Percentiles rank a stretch among this genome's conserved stretches.
Conservation (phyloP, 2,797 vertebrate species). For the Scarus forsteni region DNA sequence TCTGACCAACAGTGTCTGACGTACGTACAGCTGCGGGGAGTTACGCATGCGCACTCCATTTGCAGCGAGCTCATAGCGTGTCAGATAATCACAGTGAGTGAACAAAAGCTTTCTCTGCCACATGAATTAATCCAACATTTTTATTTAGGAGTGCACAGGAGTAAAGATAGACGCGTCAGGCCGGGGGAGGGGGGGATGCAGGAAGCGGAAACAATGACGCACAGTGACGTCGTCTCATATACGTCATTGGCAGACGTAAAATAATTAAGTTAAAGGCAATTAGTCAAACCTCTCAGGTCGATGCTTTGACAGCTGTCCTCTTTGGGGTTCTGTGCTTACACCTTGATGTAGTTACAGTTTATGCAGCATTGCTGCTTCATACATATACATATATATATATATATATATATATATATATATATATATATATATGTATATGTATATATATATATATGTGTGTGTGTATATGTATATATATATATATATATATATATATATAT, state of each 20-base stretch:
- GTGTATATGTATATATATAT: no score
- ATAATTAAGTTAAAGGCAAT: background rate
- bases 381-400: no score
- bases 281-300: background rate
- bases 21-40: background rate
- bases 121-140: background rate
- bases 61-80: background rate
- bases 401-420: no score
- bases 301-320: no score
- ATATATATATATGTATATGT: no score
- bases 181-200: background rate
- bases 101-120: background rate
- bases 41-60: constrained; percentile 50
- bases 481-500: no score
- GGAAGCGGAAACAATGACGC: constrained; percentile 76
- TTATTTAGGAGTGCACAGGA: background rate
- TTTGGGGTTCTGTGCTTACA: no score
- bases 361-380: no score
- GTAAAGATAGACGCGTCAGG: background rate
- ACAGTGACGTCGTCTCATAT: constrained; percentile 19
- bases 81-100: constrained; percentile 4
- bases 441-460: no score
- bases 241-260: constrained; percentile 12
- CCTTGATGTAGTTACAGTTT: no score
- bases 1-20: constrained; percentile 26